Conservation (phyloP, 2,888 invertebrate genomes). For the Lasius platythorax region DNA sequence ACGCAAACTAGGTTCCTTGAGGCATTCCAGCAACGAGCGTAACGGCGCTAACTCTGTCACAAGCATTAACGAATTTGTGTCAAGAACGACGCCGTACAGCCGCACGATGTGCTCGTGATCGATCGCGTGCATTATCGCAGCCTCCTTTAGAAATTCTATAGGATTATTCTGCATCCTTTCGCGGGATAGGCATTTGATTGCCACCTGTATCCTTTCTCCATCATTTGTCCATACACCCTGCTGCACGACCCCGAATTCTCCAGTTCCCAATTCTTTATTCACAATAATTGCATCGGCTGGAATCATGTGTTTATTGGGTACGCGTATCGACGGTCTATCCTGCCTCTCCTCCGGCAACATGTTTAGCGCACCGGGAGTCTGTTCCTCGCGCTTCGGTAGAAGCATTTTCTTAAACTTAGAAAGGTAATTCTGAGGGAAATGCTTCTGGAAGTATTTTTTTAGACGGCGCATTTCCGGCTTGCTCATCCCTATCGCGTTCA, state of each 20-base stretch:
- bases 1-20: slow-evolving; percentile 96
- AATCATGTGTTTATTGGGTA: slow-evolving; percentile 94
- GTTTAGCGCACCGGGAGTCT: slow-evolving; percentile 79
- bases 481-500: slow-evolving; percentile 96
- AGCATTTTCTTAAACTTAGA: slow-evolving; percentile 96
- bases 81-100: slow-evolving; percentile 98
- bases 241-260: slow-evolving; percentile 99
- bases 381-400: slow-evolving; percentile 87
- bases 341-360: slow-evolving; percentile 84
- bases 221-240: slow-evolving; percentile 99
- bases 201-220: slow-evolving; percentile 97
- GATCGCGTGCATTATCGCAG: slow-evolving; percentile 99
- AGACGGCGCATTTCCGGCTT: slow-evolving; percentile 98
- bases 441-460: slow-evolving; percentile 97
- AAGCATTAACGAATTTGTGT: slow-evolving; percentile 92
- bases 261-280: slow-evolving; percentile 97
- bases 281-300: slow-evolving; percentile 96
- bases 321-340: slow-evolving; percentile 86
- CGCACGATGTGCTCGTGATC: slow-evolving; percentile 98
- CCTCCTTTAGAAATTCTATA: slow-evolving; percentile 98
- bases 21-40: slow-evolving; percentile 97
- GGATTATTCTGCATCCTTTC: slow-evolving; percentile 98
- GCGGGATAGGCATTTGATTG: slow-evolving; percentile 97
- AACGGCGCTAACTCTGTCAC: slow-evolving; percentile 98
- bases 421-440: slow-evolving; percentile 97